phyloP scores from a whole-genome alignment of 2,113 vertebrate species.

The Rhabdomys dilectus region DNA sequence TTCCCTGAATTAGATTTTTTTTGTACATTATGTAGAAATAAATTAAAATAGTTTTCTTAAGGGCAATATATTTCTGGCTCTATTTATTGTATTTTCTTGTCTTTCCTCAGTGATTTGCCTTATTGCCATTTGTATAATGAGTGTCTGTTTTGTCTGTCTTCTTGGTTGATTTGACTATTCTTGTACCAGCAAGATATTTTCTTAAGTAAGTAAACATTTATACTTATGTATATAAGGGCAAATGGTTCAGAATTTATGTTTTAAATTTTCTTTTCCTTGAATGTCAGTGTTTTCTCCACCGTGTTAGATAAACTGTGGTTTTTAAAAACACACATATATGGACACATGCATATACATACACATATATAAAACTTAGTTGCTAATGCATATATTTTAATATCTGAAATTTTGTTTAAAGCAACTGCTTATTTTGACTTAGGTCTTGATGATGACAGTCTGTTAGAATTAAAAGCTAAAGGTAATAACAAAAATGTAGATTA shows the following conservation, averaged over 20 bases:
- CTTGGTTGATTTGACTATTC: conserved; percentile 9
- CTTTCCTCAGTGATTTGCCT: neutral
- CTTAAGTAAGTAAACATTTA: neutral
- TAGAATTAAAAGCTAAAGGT: neutral
- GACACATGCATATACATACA: neutral
- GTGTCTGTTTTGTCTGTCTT: neutral
- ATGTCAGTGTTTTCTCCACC: neutral
- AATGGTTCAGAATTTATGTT: neutral
- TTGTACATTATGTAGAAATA: neutral
- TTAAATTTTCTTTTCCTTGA: conserved; percentile 33
- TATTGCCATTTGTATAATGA: neutral
- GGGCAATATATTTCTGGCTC: neutral
- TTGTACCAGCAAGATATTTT: neutral
- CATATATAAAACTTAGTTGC: neutral
- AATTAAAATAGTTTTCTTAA: conserved; percentile 43
- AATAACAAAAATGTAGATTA: neutral
- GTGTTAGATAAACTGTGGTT: neutral
- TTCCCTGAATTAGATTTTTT: neutral
- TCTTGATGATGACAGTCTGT: conserved; percentile 7
- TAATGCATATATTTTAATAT: neutral
- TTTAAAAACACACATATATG: neutral
- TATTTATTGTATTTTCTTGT: neutral
- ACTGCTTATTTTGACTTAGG: neutral
- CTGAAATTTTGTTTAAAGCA: conserved; percentile 26
- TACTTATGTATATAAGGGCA: conserved; percentile 9